phyloP scores from a whole-genome alignment of 2,888 invertebrate genomes.

The Dorcus parallelipipedus region DNA sequence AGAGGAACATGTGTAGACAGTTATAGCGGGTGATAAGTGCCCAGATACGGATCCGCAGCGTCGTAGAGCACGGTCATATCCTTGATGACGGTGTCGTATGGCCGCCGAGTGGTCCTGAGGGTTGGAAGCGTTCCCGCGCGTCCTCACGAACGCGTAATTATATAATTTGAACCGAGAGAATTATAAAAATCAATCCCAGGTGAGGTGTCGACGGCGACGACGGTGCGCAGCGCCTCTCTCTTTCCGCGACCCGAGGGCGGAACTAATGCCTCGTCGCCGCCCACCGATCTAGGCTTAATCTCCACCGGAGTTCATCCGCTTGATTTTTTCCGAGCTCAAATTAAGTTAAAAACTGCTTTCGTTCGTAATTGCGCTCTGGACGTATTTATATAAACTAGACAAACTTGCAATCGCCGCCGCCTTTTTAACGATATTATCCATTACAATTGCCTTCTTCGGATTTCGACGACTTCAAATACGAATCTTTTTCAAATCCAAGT shows the following conservation, averaged over 20 bases:
- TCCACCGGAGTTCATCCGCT: not conserved
- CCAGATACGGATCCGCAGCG: not conserved
- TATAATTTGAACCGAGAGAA: constrained; percentile 29
- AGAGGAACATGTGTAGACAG: not conserved
- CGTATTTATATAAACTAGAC: too few species aligned
- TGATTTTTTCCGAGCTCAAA: too few species aligned
- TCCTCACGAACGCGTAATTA: constrained; percentile 22
- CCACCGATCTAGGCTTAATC: constrained; percentile 23
- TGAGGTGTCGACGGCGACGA: constrained; percentile 3
- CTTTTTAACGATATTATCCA: too few species aligned
- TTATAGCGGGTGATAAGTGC: not conserved
- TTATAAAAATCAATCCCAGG: constrained; percentile 31
- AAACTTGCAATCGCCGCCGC: too few species aligned
- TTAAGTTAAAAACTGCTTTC: too few species aligned
- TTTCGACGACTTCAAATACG: too few species aligned
- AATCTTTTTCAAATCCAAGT: too few species aligned
- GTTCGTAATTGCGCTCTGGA: too few species aligned
- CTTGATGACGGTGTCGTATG: constrained; percentile 10
- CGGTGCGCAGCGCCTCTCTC: constrained; percentile 7
- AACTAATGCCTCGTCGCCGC: constrained; percentile 9
- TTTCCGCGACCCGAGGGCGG: constrained; percentile 16
- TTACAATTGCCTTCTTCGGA: too few species aligned
- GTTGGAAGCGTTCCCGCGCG: not conserved
- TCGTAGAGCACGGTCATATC: constrained; percentile 1
- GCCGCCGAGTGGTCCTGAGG: not conserved